These are phyloP conservation scores for Tridacna gigas DNA, from an alignment of 2,888 invertebrate genomes.

Conservation along the genomic window DNA sequence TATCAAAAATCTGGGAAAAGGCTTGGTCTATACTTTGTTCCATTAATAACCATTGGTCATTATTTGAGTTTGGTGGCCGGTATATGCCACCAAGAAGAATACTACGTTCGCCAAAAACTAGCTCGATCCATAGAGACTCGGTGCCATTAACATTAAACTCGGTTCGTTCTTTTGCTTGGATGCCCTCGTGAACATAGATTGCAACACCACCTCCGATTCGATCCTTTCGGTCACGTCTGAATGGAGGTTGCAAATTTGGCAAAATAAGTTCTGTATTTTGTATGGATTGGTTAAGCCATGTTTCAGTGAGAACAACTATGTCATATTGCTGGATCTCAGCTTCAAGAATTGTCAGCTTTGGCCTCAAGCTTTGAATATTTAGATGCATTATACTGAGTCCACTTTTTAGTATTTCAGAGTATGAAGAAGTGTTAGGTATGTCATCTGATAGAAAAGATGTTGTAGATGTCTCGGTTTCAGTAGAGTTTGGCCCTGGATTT, in stretches of 20 bases:
- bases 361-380: constrained; percentile 5
- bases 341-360: constrained; percentile 15
- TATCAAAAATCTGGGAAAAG: constrained; percentile 1
- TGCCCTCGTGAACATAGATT: constrained; percentile 30
- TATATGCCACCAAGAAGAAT: constrained; percentile 35
- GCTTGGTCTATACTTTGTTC: constrained; percentile 26
- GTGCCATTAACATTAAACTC: constrained; percentile 17
- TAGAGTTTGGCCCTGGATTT: constrained; percentile 6
- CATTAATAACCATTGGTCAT: neutral
- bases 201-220: constrained; percentile 35
- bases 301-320: constrained; percentile 28
- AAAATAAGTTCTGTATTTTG: constrained; percentile 15
- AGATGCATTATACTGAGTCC: constrained; percentile 14
- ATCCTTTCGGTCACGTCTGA: constrained; percentile 20
- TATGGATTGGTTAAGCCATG: constrained; percentile 14
- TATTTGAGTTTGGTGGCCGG: constrained; percentile 33
- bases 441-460: neutral
- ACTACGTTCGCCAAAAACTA: neutral
- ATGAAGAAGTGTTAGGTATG: neutral
- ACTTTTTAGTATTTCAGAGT: neutral
- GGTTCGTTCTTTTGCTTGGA: neutral
- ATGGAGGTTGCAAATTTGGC: constrained; percentile 25
- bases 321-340: constrained; percentile 27
- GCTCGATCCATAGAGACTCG: constrained; percentile 37
- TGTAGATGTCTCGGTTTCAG: neutral